Conservation (phyloP, 1,140 invertebrate genomes). For the Dendroctonus ponderosae region DNA sequence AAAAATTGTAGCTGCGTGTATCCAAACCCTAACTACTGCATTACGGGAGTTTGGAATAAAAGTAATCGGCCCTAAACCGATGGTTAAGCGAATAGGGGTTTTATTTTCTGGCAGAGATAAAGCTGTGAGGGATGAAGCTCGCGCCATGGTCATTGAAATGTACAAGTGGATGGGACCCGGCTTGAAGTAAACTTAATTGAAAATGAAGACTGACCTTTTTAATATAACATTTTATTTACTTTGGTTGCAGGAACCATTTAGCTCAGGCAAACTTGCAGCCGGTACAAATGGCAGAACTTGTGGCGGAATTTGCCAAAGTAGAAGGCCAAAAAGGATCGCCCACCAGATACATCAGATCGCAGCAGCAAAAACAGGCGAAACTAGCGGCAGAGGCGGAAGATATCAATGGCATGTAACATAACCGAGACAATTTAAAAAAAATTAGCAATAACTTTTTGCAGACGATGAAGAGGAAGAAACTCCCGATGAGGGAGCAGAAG, state of each 20-base stretch:
- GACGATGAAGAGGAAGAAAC: conserved; percentile 36
- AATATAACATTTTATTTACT: conserved; percentile 4
- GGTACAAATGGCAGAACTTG: conserved; percentile 84
- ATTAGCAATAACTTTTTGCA: conserved; percentile 16
- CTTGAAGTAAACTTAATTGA: conserved; percentile 38
- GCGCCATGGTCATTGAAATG: conserved; percentile 85
- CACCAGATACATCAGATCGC: conserved; percentile 80
- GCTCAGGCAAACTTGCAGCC: conserved; percentile 72
- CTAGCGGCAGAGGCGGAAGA: conserved; percentile 54
- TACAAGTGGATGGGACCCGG: conserved; percentile 64
- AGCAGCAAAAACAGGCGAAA: conserved; percentile 76
- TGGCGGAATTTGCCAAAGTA: conserved; percentile 82
- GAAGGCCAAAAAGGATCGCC: conserved; percentile 70
- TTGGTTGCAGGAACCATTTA: conserved; percentile 68
- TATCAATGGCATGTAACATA: conserved; percentile 27
- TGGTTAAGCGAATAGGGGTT: conserved; percentile 82
- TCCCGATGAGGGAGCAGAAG: conserved; percentile 56
- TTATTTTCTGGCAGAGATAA: conserved; percentile 92
- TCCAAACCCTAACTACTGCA: conserved; percentile 71
- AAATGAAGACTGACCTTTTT: background rate
- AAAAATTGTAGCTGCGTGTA: conserved; percentile 86
- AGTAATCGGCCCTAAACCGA: conserved; percentile 83
- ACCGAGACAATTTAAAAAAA: background rate
- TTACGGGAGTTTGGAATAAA: conserved; percentile 90
- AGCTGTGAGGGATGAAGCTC: conserved; percentile 86